Conservation (phyloP, 2,113 vertebrate species). For the Brachionichthys hirsutus region DNA sequence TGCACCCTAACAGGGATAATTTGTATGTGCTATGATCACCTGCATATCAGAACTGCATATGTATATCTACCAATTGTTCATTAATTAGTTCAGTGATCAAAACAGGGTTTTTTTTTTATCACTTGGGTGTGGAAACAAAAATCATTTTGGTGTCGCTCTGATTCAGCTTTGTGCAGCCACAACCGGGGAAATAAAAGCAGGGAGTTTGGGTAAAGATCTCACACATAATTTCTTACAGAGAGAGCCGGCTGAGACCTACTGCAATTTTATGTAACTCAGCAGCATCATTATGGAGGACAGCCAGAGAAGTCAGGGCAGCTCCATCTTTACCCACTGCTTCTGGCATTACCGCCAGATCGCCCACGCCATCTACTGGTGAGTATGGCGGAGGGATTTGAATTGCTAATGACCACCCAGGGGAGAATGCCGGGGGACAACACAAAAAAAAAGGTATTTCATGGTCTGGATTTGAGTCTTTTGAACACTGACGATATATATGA, state of each 20-base stretch:
- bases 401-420: slow-evolving; percentile 66
- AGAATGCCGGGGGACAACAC: slow-evolving; percentile 28
- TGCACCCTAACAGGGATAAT: slow-evolving; percentile 58
- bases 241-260: slow-evolving; percentile 73
- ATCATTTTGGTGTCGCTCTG: slow-evolving; percentile 46
- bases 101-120: slow-evolving; percentile 65
- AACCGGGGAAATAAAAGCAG: slow-evolving; percentile 59
- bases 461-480: slow-evolving; percentile 45
- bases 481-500: slow-evolving; percentile 61
- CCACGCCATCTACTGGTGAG: slow-evolving; percentile 79
- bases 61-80: slow-evolving; percentile 77
- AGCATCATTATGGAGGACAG: slow-evolving; percentile 75
- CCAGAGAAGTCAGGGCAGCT: slow-evolving; percentile 39
- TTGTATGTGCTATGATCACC: slow-evolving; percentile 61
- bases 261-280: slow-evolving; percentile 77
- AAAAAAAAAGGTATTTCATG: slow-evolving; percentile 49
- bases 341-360: slow-evolving; percentile 56
- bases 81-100: slow-evolving; percentile 81
- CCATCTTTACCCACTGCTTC: slow-evolving; percentile 38
- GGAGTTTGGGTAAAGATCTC: slow-evolving; percentile 65
- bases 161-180: slow-evolving; percentile 42
- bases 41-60: slow-evolving; percentile 77
- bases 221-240: slow-evolving; percentile 67
- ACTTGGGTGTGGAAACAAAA: slow-evolving; percentile 18
- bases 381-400: slow-evolving; percentile 40